Base-by-base conservation (phyloP, 2,888 invertebrate genomes). In the Athalia cordata region DNA sequence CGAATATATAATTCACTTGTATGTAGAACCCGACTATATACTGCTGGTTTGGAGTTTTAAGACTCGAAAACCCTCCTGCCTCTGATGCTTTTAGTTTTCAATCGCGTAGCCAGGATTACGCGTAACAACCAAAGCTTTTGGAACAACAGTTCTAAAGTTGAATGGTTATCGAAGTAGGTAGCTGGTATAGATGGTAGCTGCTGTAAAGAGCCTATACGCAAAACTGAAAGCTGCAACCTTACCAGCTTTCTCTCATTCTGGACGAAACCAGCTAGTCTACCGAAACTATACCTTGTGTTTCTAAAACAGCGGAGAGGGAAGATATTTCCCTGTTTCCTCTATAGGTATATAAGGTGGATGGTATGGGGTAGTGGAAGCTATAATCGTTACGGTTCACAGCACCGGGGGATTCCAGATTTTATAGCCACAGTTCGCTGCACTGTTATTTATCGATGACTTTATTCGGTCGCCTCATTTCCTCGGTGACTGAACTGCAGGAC, bases 381-480 rank as follows among this genome's bases (percentile, higher is more conserved):
- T 76, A 76, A 74, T 81, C 79, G 80, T 80, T 81, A 77, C 76
- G 81, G 72, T 76, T 75, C 70, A 79, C 76, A 80, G 77, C 76
- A 55, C 66, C 78, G 66, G 6, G 79, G 74, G 61, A 78, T 79
- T 81, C 72, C 75, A 62, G 79, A 77, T 79, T 80, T 80, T 81
- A 79, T 77, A 80, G 70, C 80, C 76, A 61, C 72, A 75, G 65
- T 62, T 70, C 72, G 66, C 79, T 79, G 77, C 61, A 68, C 77
- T 50, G 78, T 77, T 80, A 80, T 74, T 81, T 77, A 80, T 81
- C 81, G 80, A 81, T 81, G 76, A 64, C 66, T 70, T 77, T 67
- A 65, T 66, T 29, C 77, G 77, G 77, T 77, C 57, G 67, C 62
- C 77, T 65, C 65, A 47, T 77, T 59, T 66, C 77, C 77, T 59